Base-by-base conservation (phyloP, 2,888 invertebrate genomes). In the Andrena dorsata region DNA sequence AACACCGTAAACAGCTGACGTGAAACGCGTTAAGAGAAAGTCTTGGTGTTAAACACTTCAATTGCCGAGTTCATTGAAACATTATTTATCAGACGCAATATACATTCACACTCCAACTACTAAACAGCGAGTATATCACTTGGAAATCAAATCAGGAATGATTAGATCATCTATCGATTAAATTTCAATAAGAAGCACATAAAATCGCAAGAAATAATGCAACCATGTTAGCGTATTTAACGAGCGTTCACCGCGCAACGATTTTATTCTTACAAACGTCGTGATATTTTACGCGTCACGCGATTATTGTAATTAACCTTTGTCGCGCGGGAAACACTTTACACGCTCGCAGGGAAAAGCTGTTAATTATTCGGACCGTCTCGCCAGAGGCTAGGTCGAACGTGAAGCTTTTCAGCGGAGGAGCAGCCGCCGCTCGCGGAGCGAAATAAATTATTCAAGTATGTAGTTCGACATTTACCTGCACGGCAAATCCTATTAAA, bases 401-500 rank as follows among this genome's bases (percentile, higher is more conserved):
- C 80, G 70, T 66, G 70, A 74, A 47, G 69, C 61, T 81, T 78
- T 79, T 74, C 79, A 51, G 51, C 61, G 26, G 47, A 41, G 64
- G 35, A 56, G n/a, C 41, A 30, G 70, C 32, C 64, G 53, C 41
- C 26, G 75, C 63, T 68, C 81, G 49, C 65, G 65, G 63, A 68
- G 10, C 66, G 65, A 73, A 76, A 82, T 83, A 83, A 83, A 83
- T 82, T 66, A 83, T 83, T 76, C 82, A 73, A 76, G 73, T 66
- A 71, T 66, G 80, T 65, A 32, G 73, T 63, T 70, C 69, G 72
- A 81, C 69, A 70, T 82, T 83, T 73, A 64, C 77, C 73, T 74
- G 83, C 69, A 71, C 71, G 63, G 83, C 83, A 82, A 81, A 81
- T 82, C 76, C 76, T 78, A 78, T 79, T 78, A 65, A 83, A 76